phyloP scores from a whole-genome alignment of 2,888 invertebrate genomes.

The Belgica antarctica region DNA sequence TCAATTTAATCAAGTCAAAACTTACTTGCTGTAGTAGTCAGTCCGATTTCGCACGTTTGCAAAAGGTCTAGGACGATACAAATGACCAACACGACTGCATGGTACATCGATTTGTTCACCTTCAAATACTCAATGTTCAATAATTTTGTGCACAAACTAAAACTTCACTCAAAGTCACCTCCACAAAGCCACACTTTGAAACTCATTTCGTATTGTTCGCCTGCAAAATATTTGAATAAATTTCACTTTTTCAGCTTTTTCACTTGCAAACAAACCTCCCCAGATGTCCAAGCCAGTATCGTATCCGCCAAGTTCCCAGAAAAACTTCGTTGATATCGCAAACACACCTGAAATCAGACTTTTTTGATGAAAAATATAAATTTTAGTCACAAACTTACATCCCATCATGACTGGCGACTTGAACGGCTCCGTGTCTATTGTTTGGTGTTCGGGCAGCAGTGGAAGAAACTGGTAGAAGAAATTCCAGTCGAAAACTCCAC shows the following conservation, averaged over 20 bases:
- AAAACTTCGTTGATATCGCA: conserved; percentile 86
- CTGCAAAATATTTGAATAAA: too few species aligned
- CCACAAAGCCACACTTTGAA: conserved; percentile 68
- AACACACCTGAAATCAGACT: conserved; percentile 65
- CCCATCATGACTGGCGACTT: conserved; percentile 96
- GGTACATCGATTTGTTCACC: conserved; percentile 88
- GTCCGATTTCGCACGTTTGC: conserved; percentile 11
- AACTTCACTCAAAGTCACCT: not conserved
- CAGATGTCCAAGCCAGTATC: conserved; percentile 67
- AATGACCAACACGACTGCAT: conserved; percentile 89
- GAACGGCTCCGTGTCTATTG: conserved; percentile 49
- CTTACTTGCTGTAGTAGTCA: conserved; percentile 17
- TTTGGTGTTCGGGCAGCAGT: conserved; percentile 37
- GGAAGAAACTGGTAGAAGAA: conserved; percentile 37
- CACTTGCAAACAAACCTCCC: too few species aligned
- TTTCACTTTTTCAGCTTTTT: too few species aligned
- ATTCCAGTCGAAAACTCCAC: conserved; percentile 50
- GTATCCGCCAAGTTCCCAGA: conserved; percentile 95
- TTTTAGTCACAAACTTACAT: conserved; percentile 56
- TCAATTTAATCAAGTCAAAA: not conserved
- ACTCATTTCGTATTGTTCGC: conserved; percentile 93
- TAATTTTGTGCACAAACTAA: too few species aligned
- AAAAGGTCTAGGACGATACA: conserved; percentile 60
- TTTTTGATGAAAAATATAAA: too few species aligned
- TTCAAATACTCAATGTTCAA: conserved; percentile 92